These are phyloP conservation scores for Alligator mississippiensis DNA, from an alignment of 2,113 vertebrate genomes.

Conservation along the genomic window DNA sequence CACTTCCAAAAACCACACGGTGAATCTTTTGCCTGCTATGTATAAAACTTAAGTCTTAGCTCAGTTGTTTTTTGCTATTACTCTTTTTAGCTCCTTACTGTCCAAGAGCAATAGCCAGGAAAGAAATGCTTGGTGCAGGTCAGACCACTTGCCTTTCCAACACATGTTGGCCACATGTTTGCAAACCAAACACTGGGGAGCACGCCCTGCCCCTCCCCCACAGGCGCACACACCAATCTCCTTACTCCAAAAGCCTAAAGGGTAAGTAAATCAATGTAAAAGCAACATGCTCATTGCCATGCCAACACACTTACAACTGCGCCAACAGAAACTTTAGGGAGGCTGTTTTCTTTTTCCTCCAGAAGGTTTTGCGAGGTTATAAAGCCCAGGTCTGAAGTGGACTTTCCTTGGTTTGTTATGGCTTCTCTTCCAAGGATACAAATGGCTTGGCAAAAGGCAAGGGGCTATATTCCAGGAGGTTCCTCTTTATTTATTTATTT, in stretches of 20 bases:
- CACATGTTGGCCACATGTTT: background rate
- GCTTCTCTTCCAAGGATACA: background rate
- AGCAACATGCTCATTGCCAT: background rate
- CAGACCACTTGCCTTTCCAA: background rate
- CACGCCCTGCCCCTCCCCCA: background rate
- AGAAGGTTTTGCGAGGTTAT: background rate
- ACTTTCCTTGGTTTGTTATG: background rate
- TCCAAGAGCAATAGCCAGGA: background rate
- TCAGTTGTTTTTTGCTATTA: background rate
- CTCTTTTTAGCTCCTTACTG: background rate
- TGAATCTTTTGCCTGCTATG: background rate
- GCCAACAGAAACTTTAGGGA: background rate
- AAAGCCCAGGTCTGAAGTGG: background rate
- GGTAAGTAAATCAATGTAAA: background rate
- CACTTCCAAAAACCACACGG: constrained; percentile 54
- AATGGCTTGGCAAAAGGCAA: background rate
- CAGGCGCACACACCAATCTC: accelerated
- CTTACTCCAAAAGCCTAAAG: background rate
- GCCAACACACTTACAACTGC: background rate
- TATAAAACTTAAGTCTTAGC: background rate
- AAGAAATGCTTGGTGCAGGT: accelerated
- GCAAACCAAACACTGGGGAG: background rate
- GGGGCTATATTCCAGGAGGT: background rate
- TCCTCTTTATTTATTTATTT: background rate
- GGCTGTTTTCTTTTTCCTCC: background rate